Percentiles rank a stretch among this genome's conserved stretches.
These are phyloP conservation scores for Dorcus parallelipipedus DNA, from an alignment of 2,888 invertebrate genomes.

Conservation along the genomic window DNA sequence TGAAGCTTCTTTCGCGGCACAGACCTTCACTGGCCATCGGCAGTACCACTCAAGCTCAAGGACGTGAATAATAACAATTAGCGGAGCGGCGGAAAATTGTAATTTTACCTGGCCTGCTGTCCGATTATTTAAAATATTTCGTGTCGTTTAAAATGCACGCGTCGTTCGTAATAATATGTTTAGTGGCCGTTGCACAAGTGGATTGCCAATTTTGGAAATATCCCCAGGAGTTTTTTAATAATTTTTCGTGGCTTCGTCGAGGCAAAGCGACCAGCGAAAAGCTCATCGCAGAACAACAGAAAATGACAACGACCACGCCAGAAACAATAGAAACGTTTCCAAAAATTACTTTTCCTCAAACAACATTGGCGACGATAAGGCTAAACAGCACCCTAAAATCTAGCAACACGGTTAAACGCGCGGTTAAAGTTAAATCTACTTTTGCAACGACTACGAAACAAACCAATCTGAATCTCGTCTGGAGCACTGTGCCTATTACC, in stretches of 20 bases:
- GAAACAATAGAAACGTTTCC: background rate
- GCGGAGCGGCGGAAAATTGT: constrained; percentile 30
- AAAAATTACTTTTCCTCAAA: background rate
- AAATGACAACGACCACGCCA: background rate
- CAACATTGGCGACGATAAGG: background rate
- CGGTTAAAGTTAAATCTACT: background rate
- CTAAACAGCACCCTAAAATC: background rate
- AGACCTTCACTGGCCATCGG: constrained; percentile 45
- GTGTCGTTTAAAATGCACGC: constrained; percentile 31
- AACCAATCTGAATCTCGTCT: constrained; percentile 34
- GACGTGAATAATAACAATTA: constrained; percentile 31
- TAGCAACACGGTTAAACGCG: background rate
- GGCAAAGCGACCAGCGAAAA: constrained; percentile 32
- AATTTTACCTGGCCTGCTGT: constrained; percentile 17
- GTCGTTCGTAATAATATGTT: constrained; percentile 29
- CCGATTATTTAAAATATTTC: background rate
- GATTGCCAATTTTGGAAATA: constrained; percentile 42
- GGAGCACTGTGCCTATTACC: constrained; percentile 50
- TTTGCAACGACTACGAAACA: constrained; percentile 6
- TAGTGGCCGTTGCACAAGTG: constrained; percentile 34
- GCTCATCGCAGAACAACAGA: constrained; percentile 2
- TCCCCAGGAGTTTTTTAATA: constrained; percentile 37
- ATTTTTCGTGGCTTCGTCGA: constrained; percentile 39
- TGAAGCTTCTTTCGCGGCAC: constrained; percentile 42
- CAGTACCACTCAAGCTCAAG: constrained; percentile 36